Base-by-base conservation (phyloP, 2,888 invertebrate species). In the Netelia melanura region DNA sequence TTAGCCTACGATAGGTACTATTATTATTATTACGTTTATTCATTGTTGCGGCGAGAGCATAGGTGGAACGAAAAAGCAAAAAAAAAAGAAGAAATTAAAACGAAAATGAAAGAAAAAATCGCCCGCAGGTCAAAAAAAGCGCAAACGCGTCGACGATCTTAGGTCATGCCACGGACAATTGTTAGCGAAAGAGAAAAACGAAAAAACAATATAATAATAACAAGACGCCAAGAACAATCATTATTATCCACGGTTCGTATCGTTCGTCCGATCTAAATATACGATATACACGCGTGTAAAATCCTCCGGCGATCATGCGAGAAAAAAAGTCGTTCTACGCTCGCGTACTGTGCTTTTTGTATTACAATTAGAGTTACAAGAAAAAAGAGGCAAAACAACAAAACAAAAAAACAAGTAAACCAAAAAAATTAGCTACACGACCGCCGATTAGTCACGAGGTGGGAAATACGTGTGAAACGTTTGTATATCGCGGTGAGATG, bases 151-250 rank as follows among this genome's bases (percentile, higher is more conserved):
- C 52, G 74, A 79, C 74, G 38, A 70, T 54, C 48, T 48, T 52
- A 70, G 14, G 58, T 21, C 58, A 74, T 74, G 74, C 54, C 68
- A 79, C 25, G 65, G 78, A 84, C 77, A 82, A 81, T 85, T 74
- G 25, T 77, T 56, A 44, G 6, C 43, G 43, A 30, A 71, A 58
- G 44, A 30, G 54, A 52, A 38, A 70, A 61, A 58, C 0, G 38
- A 38, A 38, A 38, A 38, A 38, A 38, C 38, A 38, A 38, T 38
- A 38, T 38, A 61, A 61, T 61, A 68, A 10, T 38, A 38, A 38
- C 38, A 38, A 38, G 10, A 74, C 68, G 82, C 82, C 79, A 76
- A 79, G 85, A 85, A 85, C 85, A 85, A 85, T 85, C 85, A 85
- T 78, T 74, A 74, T 58, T 72, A 72, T 80, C 71, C 64, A 79